Evolutionary conservation across 2,113 vertebrate species (phyloP).

Genomic region (Taxidea taxus): DNA sequence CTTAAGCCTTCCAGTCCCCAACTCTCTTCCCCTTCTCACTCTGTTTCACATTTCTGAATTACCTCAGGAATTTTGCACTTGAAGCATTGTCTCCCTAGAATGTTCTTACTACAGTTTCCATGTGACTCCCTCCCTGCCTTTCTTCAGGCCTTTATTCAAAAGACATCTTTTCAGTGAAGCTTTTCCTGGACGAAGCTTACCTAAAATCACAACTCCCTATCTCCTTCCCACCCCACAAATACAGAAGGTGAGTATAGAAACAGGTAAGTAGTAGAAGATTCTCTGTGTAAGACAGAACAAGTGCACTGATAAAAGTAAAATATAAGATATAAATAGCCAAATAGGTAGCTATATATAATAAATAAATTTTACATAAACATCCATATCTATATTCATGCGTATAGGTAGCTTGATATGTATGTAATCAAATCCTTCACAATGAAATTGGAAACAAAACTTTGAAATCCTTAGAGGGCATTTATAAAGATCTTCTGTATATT

Average conservation of each 20-base stretch:
- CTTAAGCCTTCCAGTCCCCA: rapidly evolving
- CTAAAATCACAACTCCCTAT: not conserved
- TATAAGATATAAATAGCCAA: not conserved
- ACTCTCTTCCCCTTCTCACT: not conserved
- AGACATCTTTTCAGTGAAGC: not conserved
- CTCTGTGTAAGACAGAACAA: not conserved
- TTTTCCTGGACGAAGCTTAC: not conserved
- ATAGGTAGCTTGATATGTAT: not conserved
- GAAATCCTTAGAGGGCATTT: not conserved
- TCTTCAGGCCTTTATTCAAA: not conserved
- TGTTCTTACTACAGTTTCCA: not conserved
- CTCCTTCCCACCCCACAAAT: not conserved
- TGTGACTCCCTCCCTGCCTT: not conserved
- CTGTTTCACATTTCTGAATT: not conserved
- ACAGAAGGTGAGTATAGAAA: not conserved
- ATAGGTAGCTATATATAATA: not conserved
- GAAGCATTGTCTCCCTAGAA: not conserved
- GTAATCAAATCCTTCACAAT: not conserved
- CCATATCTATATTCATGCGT: not conserved
- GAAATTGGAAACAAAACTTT: not conserved
- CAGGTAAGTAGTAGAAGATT: not conserved
- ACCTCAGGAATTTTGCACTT: not conserved
- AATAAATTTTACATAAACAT: not conserved
- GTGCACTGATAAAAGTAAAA: not conserved
- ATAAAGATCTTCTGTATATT: not conserved